Evolutionary conservation across 1,140 invertebrate species (phyloP).

Genomic region (Drosophila ananassae): DNA sequence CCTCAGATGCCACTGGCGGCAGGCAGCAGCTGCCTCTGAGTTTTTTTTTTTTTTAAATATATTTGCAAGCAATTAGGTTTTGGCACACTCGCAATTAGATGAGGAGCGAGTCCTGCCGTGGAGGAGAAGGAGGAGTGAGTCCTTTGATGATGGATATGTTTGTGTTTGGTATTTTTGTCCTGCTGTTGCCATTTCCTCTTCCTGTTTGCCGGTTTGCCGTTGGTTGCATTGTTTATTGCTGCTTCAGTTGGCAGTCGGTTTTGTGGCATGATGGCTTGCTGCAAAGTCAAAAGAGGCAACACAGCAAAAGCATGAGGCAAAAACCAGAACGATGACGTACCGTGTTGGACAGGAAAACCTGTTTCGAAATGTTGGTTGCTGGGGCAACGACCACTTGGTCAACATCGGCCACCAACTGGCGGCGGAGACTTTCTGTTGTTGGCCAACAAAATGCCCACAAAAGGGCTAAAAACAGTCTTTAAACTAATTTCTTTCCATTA

Average conservation of each 20-base stretch:
- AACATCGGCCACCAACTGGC: slow-evolving; percentile 52
- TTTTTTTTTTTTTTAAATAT: slow-evolving; percentile 34
- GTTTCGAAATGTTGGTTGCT: slow-evolving; percentile 79
- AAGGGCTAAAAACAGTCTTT: neutral
- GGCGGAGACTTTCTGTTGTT: slow-evolving; percentile 15
- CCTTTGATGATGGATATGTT: slow-evolving; percentile 37
- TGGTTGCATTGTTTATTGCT: slow-evolving; percentile 59
- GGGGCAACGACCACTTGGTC: slow-evolving; percentile 77
- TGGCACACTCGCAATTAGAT: slow-evolving; percentile 56
- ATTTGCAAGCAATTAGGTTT: slow-evolving; percentile 77
- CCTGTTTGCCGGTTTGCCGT: slow-evolving; percentile 37
- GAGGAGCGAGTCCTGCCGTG: neutral
- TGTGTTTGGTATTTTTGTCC: slow-evolving; percentile 47
- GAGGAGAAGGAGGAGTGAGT: slow-evolving; percentile 8
- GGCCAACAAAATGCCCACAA: slow-evolving; percentile 25
- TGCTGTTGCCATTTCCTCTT: slow-evolving; percentile 36
- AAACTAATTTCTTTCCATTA: too few relatives aligned
- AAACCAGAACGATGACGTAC: slow-evolving; percentile 55
- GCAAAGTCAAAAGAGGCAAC: slow-evolving; percentile 42
- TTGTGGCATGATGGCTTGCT: slow-evolving; percentile 23
- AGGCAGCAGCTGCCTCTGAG: slow-evolving; percentile 25
- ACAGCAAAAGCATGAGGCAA: slow-evolving; percentile 7
- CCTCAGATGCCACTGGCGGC: slow-evolving; percentile 5
- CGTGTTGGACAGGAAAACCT: slow-evolving; percentile 53
- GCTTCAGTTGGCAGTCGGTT: slow-evolving; percentile 15